Evolutionary conservation across 2,113 vertebrate species (phyloP), one percentile per base, ranked within the genome.

Genomic region (Pundamilia nyererei): DNA sequence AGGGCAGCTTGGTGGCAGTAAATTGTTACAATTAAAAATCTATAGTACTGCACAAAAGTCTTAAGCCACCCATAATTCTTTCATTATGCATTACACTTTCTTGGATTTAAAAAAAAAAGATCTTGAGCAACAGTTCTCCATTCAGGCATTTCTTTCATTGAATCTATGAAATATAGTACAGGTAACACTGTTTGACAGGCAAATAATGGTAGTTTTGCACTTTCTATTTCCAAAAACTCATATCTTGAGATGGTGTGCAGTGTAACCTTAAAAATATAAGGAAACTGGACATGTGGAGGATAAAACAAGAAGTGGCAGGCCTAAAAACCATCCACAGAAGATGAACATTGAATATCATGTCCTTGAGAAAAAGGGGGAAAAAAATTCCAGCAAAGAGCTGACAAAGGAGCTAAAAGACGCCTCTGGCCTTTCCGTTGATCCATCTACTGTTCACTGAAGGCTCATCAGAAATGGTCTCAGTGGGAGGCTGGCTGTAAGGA

Each of bases 331-430:
- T 38, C 19, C 60, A 38, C 33, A 65, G 33, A 21, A 0, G 6
- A 65, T 65, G 6, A 65, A 21, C 60, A 38, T 1, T 38, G 33
- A n/a, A 38, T 65, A 65, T 13, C 0, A 65, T 5, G 19, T 21
- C 19, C 33, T 65, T 8, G 60, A 65, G 60, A 8, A 38, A 10
- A 33, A 33, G 29, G 29, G 7, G 29, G 26, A 0, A 0, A 3
- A 3, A 5, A 12, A 6, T 60, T 60, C 10, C 33, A 65, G 60
- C 10, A 38, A 65, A 38, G 60, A 65, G 19, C 0, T 68, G 33
- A 38, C 6, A 68, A 38, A 68, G 60, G 19, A 3, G 11, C 60
- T 65, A 21, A n/a, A 65, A 13, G 60, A 65, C 4, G 2, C 33
- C 60, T 21, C 33, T 65, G 60, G 10, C 60, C 33, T 65, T 65